These are phyloP conservation scores for Drosophila maculinotata DNA, from an alignment of 2,888 invertebrate species.

Conservation along the genomic window DNA sequence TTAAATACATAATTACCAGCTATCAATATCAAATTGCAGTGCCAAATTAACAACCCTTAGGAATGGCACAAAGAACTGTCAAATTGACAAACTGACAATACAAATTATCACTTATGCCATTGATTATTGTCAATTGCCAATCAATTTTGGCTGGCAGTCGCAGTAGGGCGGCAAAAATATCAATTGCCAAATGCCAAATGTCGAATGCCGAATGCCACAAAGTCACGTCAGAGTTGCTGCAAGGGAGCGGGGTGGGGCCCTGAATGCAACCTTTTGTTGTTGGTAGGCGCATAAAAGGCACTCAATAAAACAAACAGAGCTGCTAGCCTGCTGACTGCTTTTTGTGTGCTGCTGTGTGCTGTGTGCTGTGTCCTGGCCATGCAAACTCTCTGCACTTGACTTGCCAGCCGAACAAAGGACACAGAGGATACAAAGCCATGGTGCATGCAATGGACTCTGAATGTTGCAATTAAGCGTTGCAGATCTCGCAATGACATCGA, in stretches of 20 bases:
- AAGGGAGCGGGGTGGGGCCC: neutral
- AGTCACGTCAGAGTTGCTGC: conserved; percentile 26
- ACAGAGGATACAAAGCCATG: conserved; percentile 32
- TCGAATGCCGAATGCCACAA: conserved; percentile 52
- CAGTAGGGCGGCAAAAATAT: conserved; percentile 53
- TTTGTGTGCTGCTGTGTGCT: neutral
- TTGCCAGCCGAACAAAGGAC: conserved; percentile 41
- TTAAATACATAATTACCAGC: conserved; percentile 15
- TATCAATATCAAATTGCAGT: conserved; percentile 14
- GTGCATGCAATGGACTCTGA: conserved; percentile 41
- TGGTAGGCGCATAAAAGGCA: conserved; percentile 51
- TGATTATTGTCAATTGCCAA: conserved; percentile 79
- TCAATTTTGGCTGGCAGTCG: conserved; percentile 49
- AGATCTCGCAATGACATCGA: conserved; percentile 36
- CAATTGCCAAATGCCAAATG: conserved; percentile 45
- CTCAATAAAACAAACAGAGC: conserved; percentile 49
- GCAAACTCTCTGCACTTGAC: conserved; percentile 52
- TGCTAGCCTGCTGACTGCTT: conserved; percentile 23
- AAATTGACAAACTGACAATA: conserved; percentile 54
- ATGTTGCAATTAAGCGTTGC: conserved; percentile 66
- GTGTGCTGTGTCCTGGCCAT: conserved; percentile 16
- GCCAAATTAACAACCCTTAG: conserved; percentile 29
- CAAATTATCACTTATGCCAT: conserved; percentile 76
- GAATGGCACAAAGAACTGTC: conserved; percentile 28
- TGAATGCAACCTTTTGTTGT: conserved; percentile 39